Base-by-base conservation (phyloP, 2,113 vertebrate species). In the Pardalotus punctatus region DNA sequence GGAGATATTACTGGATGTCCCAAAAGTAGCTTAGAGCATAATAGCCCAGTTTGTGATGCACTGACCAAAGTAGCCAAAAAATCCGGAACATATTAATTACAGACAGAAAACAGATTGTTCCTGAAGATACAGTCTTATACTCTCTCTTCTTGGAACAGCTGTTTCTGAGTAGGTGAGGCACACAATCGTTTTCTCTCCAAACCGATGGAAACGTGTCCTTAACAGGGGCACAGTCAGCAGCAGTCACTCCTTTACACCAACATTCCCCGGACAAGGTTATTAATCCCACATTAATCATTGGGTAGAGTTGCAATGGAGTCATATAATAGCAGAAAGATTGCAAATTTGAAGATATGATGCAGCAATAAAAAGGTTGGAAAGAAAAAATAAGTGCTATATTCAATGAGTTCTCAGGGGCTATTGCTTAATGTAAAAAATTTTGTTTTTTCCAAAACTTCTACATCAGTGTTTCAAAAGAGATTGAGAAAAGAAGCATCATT, bases 91-190 rank as follows among this genome's bases (percentile, higher is more conserved):
- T 92, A 94, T 96, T 95, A 96, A 96, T 95, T 96, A 81, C 93
- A 92, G 90, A 95, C 76, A 91, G 79, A 97, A 96, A 95, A 70
- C 93, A 95, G 94, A 95, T 94, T 96, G 94, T 96, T 95, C 86
- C 85, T 94, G 58, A 91, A 95, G 88, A 94, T 71, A 83, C 66
- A 88, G 50, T 17, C 71, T 91, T 74, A 56, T 42, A 42, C 40
- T 94, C 89, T 88, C 90, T 95, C 96, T 95, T 81, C 86, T 61
- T 81, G 61, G 78, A 91, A 86, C 88, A 81, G 80, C 80, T 88
- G 86, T 45, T 86, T 90, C 88, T 78, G 60, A 81, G 90, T 80
- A 95, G 90, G 90, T 95, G 80, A 97, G 69, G 43, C 56, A 81
- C 36, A 88, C 40, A 64, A 60, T 23, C 36, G 50, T 79, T 84